phyloP scores from a whole-genome alignment of 2,888 invertebrate genomes.

The Ophion obscuratus region DNA sequence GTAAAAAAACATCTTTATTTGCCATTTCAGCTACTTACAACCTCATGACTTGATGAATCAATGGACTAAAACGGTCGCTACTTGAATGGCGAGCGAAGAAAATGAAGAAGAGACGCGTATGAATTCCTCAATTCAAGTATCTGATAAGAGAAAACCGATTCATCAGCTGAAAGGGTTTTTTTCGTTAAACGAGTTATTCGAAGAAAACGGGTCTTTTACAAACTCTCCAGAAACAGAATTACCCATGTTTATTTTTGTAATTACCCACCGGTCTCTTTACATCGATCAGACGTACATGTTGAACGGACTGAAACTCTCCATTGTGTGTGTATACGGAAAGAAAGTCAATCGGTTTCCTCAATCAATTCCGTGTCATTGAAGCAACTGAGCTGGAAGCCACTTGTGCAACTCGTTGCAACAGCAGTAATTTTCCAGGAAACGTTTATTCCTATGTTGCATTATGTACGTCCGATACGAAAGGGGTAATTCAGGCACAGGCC shows the following conservation, averaged over 20 bases:
- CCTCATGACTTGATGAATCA: no score
- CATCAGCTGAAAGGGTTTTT: background rate
- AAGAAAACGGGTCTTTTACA: background rate
- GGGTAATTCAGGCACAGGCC: constrained; percentile 18
- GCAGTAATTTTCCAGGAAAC: constrained; percentile 4
- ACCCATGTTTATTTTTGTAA: background rate
- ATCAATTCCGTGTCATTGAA: background rate
- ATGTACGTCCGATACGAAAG: constrained; percentile 11
- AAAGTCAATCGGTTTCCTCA: background rate
- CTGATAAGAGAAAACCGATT: no score
- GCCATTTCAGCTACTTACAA: no score
- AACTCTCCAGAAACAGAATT: background rate
- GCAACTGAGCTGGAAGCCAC: background rate
- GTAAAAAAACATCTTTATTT: no score
- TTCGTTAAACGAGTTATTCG: background rate
- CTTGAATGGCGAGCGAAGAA: no score
- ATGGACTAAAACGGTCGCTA: no score
- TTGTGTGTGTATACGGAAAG: background rate
- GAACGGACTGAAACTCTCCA: background rate
- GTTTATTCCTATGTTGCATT: constrained; percentile 11
- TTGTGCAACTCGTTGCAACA: background rate
- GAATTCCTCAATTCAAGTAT: no score
- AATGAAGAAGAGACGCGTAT: no score
- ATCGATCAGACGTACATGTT: background rate
- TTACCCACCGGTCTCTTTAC: background rate